A percentile compares a stretch with the other conserved stretches of the same genome.
Conservation (phyloP, 2,113 vertebrate genomes). For the Acanthisitta chloris region DNA sequence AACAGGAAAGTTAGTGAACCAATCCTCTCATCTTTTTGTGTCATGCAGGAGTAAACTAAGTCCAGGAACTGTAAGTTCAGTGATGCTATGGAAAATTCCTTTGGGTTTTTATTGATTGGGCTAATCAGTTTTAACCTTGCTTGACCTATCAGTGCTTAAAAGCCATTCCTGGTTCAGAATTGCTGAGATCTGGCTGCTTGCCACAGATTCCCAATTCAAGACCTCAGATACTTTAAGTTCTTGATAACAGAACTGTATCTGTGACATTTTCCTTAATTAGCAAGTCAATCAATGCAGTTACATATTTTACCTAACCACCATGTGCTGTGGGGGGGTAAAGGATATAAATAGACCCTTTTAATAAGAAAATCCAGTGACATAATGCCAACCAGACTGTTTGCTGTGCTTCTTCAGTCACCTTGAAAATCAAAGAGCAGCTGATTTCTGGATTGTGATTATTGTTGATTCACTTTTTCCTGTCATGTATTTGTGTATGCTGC, state of each 20-base stretch:
- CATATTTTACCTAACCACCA: background rate
- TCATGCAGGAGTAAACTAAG: background rate
- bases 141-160: background rate
- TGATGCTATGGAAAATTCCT: background rate
- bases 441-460: background rate
- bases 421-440: background rate
- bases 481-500: rapidly evolving
- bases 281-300: background rate
- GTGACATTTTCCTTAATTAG: background rate
- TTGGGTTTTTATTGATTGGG: background rate
- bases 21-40: background rate
- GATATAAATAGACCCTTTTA: background rate
- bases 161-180: background rate
- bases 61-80: background rate
- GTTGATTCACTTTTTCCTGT: background rate
- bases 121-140: background rate
- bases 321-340: background rate
- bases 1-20: background rate
- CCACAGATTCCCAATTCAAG: background rate
- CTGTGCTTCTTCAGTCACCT: background rate
- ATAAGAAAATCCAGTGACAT: background rate
- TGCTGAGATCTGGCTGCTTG: background rate
- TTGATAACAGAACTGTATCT: background rate
- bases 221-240: background rate
- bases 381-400: background rate